A percentile compares a stretch with the other conserved stretches of the same genome.
phyloP scores from a whole-genome alignment of 2,888 invertebrate genomes.

The Yponomeuta sedellus region DNA sequence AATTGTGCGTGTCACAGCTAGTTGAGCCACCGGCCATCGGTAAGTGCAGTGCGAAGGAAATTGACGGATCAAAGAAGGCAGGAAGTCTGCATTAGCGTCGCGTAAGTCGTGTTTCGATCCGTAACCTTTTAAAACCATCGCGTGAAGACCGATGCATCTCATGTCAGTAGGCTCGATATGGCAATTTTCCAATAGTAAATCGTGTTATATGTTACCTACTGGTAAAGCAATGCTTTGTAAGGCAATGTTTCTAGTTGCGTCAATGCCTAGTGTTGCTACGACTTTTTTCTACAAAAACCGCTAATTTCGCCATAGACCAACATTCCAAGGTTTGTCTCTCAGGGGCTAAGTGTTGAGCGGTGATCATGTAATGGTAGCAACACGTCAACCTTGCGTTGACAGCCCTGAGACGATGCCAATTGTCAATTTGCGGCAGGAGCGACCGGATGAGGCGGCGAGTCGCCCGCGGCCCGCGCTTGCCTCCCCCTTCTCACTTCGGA shows the following conservation, averaged over 20 bases:
- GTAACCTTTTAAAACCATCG: constrained; percentile 4
- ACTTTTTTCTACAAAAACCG: neutral
- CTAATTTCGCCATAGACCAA: neutral
- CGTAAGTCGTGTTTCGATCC: constrained; percentile 50
- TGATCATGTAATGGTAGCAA: constrained; percentile 38
- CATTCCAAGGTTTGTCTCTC: constrained; percentile 16
- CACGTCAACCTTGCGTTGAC: constrained; percentile 50
- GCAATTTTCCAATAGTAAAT: too few relatives aligned
- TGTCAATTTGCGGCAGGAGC: constrained; percentile 64
- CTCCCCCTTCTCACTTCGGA: constrained; percentile 61
- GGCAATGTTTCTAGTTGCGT: too few relatives aligned
- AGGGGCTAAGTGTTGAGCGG: too few relatives aligned
- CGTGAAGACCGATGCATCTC: neutral
- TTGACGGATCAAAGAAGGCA: constrained; percentile 64
- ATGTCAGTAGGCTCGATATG: too few relatives aligned
- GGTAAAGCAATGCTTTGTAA: too few relatives aligned
- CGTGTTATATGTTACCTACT: too few relatives aligned
- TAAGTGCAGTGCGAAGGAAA: constrained; percentile 61
- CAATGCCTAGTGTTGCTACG: too few relatives aligned
- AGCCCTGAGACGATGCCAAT: constrained; percentile 61
- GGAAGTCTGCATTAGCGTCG: constrained; percentile 65
- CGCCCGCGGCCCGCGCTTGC: constrained; percentile 26
- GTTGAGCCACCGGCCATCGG: constrained; percentile 44
- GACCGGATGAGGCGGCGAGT: constrained; percentile 68
- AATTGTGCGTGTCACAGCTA: constrained; percentile 53